These are phyloP conservation scores for Corynorhinus townsendii DNA, from an alignment of 2,113 vertebrate genomes.

Conservation along the genomic window DNA sequence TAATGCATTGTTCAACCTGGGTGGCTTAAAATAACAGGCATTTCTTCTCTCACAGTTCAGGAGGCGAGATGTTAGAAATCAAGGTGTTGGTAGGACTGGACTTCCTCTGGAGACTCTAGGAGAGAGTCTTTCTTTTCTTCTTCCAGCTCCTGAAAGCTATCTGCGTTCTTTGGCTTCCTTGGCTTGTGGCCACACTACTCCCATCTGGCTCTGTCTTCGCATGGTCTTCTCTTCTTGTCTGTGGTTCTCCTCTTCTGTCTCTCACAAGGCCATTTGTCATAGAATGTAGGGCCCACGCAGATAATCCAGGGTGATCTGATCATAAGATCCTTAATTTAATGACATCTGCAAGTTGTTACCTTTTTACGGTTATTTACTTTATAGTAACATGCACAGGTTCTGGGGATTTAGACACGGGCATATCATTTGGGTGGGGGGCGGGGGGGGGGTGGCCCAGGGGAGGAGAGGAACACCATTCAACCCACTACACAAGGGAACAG, in stretches of 20 bases:
- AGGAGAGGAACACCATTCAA: neutral
- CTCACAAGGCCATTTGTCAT: neutral
- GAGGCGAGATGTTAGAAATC: neutral
- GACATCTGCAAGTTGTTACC: neutral
- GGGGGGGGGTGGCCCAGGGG: accelerated
- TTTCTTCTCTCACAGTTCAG: neutral
- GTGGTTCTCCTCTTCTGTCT: neutral
- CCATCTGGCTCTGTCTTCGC: neutral
- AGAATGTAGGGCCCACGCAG: neutral
- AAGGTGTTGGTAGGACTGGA: neutral
- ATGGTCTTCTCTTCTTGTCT: neutral
- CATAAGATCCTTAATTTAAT: neutral
- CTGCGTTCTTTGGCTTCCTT: neutral
- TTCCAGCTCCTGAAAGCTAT: neutral
- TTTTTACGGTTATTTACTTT: neutral
- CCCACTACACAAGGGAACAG: neutral
- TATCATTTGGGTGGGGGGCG: too few relatives aligned
- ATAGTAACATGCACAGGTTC: neutral
- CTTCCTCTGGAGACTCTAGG: neutral
- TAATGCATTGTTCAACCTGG: neutral
- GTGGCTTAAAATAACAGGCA: neutral
- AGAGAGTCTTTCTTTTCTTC: neutral
- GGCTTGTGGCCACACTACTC: neutral
- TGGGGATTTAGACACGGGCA: neutral
- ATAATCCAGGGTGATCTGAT: neutral